Evolutionary conservation across 1,140 invertebrate species (phyloP).

Genomic region (Drosophila ananassae): DNA sequence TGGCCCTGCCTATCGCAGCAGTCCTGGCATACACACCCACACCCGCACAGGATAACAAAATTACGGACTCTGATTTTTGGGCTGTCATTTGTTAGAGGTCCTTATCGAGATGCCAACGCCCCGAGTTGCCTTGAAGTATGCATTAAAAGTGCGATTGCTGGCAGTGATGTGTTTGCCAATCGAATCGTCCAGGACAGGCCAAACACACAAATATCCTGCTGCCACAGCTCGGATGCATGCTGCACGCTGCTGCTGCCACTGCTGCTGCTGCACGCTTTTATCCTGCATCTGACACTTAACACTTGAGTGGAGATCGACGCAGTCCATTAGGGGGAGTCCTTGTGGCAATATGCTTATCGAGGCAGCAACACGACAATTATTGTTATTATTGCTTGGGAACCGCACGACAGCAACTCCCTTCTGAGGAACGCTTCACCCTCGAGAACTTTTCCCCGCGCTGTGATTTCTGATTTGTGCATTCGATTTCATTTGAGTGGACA

Average conservation of each 20-base stretch:
- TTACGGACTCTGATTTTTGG: constrained; percentile 43
- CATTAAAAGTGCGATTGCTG: constrained; percentile 61
- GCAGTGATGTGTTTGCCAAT: constrained; percentile 57
- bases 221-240: constrained; percentile 41
- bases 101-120: constrained; percentile 57
- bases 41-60: constrained; percentile 31
- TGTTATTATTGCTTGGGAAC: constrained; percentile 77
- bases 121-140: constrained; percentile 53
- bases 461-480: constrained; percentile 72
- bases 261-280: constrained; percentile 66
- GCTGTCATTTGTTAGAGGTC: constrained; percentile 56
- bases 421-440: constrained; percentile 13
- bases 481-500: constrained; percentile 81
- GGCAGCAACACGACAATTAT: constrained; percentile 67
- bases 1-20: constrained; percentile 29
- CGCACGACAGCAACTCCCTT: constrained; percentile 52
- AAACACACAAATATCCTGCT: constrained; percentile 79
- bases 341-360: constrained; percentile 74
- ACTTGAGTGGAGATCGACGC: constrained; percentile 63
- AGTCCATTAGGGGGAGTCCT: constrained; percentile 63
- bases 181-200: constrained; percentile 49
- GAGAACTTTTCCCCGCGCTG: constrained; percentile 32
- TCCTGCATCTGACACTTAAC: constrained; percentile 82
- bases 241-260: constrained; percentile 6
- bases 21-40: constrained; percentile 21